Percentiles rank a stretch among this genome's conserved stretches.
Conservation (phyloP, 2,113 vertebrate species). For the Oncorhynchus keta region DNA sequence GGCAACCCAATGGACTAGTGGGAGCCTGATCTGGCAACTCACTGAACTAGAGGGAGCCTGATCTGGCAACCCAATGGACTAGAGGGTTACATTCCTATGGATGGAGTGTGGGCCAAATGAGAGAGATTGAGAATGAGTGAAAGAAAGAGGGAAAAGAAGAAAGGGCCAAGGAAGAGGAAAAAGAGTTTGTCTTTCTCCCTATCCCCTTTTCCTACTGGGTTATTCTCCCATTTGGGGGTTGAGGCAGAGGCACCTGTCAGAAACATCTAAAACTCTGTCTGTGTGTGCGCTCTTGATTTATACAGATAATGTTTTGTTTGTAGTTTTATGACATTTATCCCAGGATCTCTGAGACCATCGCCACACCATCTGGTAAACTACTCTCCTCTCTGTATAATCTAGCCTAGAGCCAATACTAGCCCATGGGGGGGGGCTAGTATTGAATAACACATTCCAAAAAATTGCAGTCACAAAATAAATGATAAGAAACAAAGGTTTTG, state of each 20-base stretch:
- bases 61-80: conserved; percentile 65
- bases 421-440: conserved; percentile 13
- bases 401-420: conserved; percentile 43
- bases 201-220: background rate
- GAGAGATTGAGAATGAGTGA: background rate
- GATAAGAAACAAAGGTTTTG: no score
- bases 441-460: no score
- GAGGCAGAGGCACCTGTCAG: no score
- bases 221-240: conserved; percentile 16
- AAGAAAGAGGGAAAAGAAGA: background rate
- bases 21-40: conserved; percentile 60
- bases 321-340: conserved; percentile 44
- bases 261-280: background rate
- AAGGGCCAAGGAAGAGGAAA: background rate
- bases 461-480: no score
- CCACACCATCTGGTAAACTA: conserved; percentile 61
- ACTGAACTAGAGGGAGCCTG: conserved; percentile 60
- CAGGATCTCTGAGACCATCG: conserved; percentile 7
- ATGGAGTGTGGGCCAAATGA: background rate
- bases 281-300: background rate
- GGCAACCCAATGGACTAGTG: conserved; percentile 65
- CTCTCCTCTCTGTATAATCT: conserved; percentile 50
- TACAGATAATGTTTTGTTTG: conserved; percentile 55
- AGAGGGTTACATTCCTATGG: conserved; percentile 34
- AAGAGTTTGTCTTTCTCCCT: background rate